Conservation (phyloP, 2,888 invertebrate genomes). For the Metellina segmentata region DNA sequence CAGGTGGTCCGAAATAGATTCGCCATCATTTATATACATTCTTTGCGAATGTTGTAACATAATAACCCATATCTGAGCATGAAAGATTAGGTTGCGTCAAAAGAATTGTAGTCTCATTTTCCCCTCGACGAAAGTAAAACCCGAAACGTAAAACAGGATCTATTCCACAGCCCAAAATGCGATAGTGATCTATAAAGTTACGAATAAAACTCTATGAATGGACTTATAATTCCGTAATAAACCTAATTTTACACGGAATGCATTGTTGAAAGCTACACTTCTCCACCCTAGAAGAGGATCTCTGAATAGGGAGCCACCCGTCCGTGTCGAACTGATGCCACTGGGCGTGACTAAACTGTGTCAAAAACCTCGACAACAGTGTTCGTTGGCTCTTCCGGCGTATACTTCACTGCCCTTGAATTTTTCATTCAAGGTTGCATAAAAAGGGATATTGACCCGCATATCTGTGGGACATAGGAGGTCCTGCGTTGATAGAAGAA, state of each 20-base stretch:
- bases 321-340: slow-evolving; percentile 64
- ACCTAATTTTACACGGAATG: not conserved
- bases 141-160: not conserved
- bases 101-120: not conserved
- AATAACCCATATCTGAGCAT: not conserved
- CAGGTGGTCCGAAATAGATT: too few species aligned
- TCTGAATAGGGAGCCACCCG: slow-evolving; percentile 24
- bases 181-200: not conserved
- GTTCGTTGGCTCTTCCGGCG: slow-evolving; percentile 28
- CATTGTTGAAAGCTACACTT: not conserved
- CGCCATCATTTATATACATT: too few species aligned
- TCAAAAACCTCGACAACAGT: slow-evolving; percentile 62
- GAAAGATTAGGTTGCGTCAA: not conserved
- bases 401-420: slow-evolving; percentile 64
- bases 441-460: slow-evolving; percentile 52
- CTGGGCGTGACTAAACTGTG: slow-evolving; percentile 74
- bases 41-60: not conserved
- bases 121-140: not conserved
- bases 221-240: not conserved
- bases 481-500: not conserved
- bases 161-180: not conserved
- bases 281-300: not conserved
- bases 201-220: not conserved
- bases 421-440: slow-evolving; percentile 54
- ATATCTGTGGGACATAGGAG: not conserved